Percentiles rank a stretch among this genome's conserved stretches.
Evolutionary conservation across 1,140 invertebrate species (phyloP).

Genomic region (Lepidostoma basale): DNA sequence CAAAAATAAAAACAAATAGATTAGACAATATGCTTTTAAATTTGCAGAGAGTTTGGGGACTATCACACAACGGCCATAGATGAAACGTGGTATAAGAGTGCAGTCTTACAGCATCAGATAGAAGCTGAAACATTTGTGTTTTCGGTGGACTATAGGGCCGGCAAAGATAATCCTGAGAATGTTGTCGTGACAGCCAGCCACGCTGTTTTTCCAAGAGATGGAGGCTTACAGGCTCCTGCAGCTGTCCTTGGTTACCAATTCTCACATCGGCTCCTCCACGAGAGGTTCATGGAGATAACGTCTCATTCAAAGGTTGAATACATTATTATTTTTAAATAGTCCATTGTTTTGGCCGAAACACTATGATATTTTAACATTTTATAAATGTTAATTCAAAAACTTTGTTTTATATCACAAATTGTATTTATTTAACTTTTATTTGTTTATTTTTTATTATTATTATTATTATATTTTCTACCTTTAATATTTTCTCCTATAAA

Average conservation of each 20-base stretch:
- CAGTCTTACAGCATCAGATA: slow-evolving; percentile 82
- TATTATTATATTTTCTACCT: no score
- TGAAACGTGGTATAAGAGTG: slow-evolving; percentile 91
- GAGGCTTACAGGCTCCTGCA: slow-evolving; percentile 77
- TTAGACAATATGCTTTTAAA: slow-evolving; percentile 7
- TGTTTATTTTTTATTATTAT: no score
- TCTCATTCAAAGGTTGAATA: slow-evolving; percentile 48
- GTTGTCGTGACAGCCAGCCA: slow-evolving; percentile 78
- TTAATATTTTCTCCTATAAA: no score
- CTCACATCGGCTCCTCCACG: slow-evolving; percentile 68
- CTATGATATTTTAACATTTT: no score
- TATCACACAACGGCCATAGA: slow-evolving; percentile 80
- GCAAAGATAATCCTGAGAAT: slow-evolving; percentile 61
- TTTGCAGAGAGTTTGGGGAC: slow-evolving; percentile 75
- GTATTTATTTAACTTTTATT: no score
- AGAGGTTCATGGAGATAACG: slow-evolving; percentile 75
- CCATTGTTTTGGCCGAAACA: no score
- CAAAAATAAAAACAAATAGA: no score
- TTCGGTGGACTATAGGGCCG: slow-evolving; percentile 73
- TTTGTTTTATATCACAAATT: no score
- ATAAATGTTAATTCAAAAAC: no score
- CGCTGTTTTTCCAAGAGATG: slow-evolving; percentile 83
- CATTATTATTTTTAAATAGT: no score
- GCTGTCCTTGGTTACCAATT: slow-evolving; percentile 89
- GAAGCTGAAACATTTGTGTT: slow-evolving; percentile 78